These are phyloP conservation scores for Drosophila nikananu DNA, from an alignment of 1,140 invertebrate genomes.

Conservation along the genomic window DNA sequence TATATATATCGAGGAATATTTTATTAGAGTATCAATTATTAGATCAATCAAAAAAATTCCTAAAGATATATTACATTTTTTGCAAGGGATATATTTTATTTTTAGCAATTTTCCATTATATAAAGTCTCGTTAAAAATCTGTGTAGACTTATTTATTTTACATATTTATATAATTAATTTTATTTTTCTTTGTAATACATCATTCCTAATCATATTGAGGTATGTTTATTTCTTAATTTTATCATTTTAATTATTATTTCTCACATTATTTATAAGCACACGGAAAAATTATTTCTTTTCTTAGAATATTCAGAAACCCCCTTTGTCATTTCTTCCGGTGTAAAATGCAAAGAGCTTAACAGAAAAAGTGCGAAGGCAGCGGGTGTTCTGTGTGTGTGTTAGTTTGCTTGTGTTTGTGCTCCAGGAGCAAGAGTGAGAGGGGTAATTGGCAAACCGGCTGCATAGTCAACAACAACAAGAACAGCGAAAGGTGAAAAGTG, in stretches of 20 bases:
- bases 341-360: constrained; percentile 29
- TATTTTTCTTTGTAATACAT: too few species aligned
- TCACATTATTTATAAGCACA: too few species aligned
- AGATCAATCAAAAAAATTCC: too few species aligned
- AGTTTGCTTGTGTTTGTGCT: not conserved
- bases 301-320: not conserved
- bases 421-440: not conserved
- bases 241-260: not conserved
- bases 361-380: constrained; percentile 30
- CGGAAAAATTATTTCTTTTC: not conserved
- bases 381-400: constrained; percentile 16
- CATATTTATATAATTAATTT: too few species aligned
- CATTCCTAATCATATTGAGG: too few species aligned
- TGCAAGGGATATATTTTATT: too few species aligned
- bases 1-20: too few species aligned
- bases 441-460: constrained; percentile 29
- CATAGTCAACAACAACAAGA: constrained; percentile 21
- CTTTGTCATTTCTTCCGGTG: constrained; percentile 13
- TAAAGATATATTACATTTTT: too few species aligned
- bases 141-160: too few species aligned
- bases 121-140: too few species aligned
- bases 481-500: constrained; percentile 31
- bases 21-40: too few species aligned
- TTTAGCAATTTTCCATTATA: too few species aligned
- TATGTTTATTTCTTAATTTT: not conserved